phyloP scores from a whole-genome alignment of 2,113 vertebrate genomes.

The Empidonax alnorum region DNA sequence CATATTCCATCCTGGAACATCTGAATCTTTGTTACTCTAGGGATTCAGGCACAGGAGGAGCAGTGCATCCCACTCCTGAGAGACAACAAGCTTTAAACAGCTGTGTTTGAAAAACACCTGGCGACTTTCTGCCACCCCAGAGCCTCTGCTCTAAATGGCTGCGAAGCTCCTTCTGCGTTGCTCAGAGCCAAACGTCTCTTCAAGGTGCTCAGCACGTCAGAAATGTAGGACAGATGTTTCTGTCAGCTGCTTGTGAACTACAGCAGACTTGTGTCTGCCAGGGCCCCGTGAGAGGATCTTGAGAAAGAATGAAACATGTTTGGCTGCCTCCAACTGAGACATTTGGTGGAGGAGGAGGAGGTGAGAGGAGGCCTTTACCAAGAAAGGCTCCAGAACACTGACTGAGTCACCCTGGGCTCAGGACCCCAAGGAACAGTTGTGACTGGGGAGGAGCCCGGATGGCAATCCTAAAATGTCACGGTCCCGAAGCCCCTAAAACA shows the following conservation, averaged over 20 bases:
- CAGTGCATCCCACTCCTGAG: neutral
- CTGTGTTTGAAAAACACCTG: neutral
- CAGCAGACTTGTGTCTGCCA: slow-evolving; percentile 9
- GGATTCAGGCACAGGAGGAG: neutral
- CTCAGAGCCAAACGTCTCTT: neutral
- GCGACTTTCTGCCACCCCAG: neutral
- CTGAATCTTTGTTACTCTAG: neutral
- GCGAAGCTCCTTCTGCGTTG: neutral
- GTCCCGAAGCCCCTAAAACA: neutral
- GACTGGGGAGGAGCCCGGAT: neutral
- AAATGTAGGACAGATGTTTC: slow-evolving; percentile 18
- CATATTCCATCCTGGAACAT: neutral
- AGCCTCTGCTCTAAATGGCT: neutral
- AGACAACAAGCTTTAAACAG: neutral
- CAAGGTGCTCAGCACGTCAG: slow-evolving; percentile 8
- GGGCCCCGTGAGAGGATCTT: neutral
- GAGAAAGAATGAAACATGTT: neutral
- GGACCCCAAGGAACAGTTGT: neutral
- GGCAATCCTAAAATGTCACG: neutral
- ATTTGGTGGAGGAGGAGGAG: neutral
- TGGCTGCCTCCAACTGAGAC: neutral
- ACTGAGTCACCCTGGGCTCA: neutral
- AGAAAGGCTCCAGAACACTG: neutral
- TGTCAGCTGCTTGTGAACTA: neutral
- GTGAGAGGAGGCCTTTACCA: neutral